Conservation (phyloP, 2,113 vertebrate species). For the Gallinago jamesoni region DNA sequence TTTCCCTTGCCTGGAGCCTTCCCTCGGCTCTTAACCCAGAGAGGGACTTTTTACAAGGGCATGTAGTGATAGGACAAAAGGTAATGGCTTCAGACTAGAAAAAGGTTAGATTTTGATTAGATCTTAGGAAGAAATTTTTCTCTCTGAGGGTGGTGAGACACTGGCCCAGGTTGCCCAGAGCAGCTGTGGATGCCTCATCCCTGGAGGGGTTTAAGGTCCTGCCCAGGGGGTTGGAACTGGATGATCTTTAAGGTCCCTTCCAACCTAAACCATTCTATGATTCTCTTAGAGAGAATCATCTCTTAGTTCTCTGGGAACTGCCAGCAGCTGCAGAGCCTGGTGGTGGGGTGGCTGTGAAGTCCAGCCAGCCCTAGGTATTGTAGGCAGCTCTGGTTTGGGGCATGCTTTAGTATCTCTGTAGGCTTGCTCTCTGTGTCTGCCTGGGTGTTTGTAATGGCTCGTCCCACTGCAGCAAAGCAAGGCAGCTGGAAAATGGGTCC, state of each 20-base stretch:
- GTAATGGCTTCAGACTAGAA: neutral
- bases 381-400: neutral
- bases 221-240: too few species aligned
- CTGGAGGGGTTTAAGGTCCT: neutral
- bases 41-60: neutral
- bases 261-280: neutral
- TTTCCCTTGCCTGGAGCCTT: neutral
- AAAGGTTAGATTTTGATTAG: neutral
- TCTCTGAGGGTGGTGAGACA: neutral
- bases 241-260: neutral
- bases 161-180: neutral
- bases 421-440: neutral
- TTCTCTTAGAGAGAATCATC: too few species aligned
- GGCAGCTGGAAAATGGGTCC: neutral
- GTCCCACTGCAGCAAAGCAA: neutral
- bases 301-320: too few species aligned
- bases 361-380: accelerated
- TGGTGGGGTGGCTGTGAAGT: neutral
- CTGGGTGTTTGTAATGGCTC: neutral
- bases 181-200: neutral
- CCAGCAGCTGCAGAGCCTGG: neutral
- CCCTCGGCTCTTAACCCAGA: neutral
- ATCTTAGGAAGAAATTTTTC: neutral
- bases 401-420: neutral
- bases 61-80: neutral